A percentile compares a stretch with the other conserved stretches of the same genome.
Conservation (phyloP, 1,140 invertebrate genomes). For the Drepana arcuata region DNA sequence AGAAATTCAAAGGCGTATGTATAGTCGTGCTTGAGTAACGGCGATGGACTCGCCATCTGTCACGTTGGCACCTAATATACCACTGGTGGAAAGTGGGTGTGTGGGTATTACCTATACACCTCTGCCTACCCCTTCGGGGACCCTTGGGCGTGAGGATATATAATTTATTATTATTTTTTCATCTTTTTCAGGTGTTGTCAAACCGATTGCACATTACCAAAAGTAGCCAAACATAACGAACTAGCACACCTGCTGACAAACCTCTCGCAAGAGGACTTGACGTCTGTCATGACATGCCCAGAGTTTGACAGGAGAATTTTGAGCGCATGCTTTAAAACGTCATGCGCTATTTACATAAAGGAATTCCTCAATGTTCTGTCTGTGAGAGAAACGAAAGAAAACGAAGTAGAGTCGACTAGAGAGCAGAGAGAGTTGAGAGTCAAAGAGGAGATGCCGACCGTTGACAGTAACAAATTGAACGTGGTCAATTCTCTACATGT, state of each 20-base stretch:
- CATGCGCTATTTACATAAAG: conserved; percentile 41
- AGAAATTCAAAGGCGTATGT: no score
- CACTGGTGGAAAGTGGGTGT: no score
- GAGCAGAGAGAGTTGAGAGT: conserved; percentile 36
- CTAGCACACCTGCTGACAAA: conserved; percentile 39
- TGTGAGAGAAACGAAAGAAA: conserved; percentile 41
- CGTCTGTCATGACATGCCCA: conserved; percentile 38
- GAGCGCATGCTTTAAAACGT: conserved; percentile 36
- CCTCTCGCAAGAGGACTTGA: conserved; percentile 39
- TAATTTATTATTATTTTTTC: no score
- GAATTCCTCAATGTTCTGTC: conserved; percentile 45
- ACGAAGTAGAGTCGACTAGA: conserved; percentile 37
- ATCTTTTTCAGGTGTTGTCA: conserved; percentile 43
- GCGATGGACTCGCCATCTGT: no score
- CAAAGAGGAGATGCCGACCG: conserved; percentile 43
- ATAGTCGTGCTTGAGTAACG: no score
- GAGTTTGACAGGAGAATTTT: conserved; percentile 58
- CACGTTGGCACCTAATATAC: no score
- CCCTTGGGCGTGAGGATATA: no score
- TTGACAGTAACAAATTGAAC: conserved; percentile 62
- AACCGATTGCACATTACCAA: conserved; percentile 25
- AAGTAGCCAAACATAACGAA: conserved; percentile 38
- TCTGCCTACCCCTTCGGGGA: no score
- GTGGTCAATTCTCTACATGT: conserved; percentile 53
- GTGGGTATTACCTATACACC: no score